A percentile compares a stretch with the other conserved stretches of the same genome.
Conservation (phyloP, 2,113 vertebrate genomes). For the Brienomyrus longianalis region DNA sequence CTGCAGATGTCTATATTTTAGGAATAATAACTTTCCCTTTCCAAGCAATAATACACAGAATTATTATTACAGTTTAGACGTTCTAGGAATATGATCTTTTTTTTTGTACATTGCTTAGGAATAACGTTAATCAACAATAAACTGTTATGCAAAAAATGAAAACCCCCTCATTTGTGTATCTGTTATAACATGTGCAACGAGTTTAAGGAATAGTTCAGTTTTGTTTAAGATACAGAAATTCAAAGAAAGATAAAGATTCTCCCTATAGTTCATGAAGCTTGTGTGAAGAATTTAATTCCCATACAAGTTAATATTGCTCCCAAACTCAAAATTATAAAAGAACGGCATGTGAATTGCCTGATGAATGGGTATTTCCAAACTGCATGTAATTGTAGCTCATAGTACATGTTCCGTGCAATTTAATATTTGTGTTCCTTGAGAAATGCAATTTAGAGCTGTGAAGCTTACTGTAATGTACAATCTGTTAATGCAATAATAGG, state of each 20-base stretch:
- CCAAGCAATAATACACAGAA: constrained; percentile 46
- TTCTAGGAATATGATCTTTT: neutral
- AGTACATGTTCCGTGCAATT: neutral
- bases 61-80: neutral
- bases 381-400: neutral
- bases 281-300: neutral
- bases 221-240: neutral
- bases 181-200: neutral
- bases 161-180: neutral
- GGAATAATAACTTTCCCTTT: constrained; percentile 43
- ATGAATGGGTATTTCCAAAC: neutral
- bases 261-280: neutral
- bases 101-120: neutral
- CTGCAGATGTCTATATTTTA: constrained; percentile 58
- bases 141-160: neutral
- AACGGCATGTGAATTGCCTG: neutral
- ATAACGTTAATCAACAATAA: neutral
- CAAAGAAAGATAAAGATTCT: neutral
- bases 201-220: neutral
- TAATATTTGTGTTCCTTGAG: neutral
- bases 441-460: neutral
- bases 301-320: neutral
- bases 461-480: neutral
- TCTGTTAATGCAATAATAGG: constrained; percentile 2
- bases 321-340: neutral